phyloP scores from a whole-genome alignment of 2,113 vertebrate genomes.

The Falco punctatus region DNA sequence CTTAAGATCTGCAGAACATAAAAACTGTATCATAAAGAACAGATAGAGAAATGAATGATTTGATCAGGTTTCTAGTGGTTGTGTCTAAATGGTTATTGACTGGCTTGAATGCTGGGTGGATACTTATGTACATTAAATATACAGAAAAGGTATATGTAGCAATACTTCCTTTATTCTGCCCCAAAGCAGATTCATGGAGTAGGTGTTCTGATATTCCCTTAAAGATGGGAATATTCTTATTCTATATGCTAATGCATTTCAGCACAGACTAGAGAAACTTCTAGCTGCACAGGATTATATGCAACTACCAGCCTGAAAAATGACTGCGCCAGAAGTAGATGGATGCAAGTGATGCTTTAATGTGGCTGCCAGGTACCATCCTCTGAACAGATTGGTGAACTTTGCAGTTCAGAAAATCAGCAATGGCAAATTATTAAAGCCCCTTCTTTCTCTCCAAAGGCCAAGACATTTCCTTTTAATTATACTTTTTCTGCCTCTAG shows the following conservation, averaged over 20 bases:
- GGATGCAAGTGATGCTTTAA: neutral
- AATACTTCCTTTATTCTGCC: neutral
- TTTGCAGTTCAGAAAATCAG: neutral
- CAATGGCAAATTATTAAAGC: neutral
- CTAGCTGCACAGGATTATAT: neutral
- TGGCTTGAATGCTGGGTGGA: neutral
- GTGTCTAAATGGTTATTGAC: neutral
- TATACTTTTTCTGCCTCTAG: neutral
- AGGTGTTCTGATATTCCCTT: neutral
- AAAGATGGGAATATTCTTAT: neutral
- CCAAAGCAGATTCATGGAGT: neutral
- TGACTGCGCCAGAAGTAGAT: neutral
- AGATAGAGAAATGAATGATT: neutral
- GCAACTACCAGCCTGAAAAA: neutral
- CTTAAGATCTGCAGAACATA: neutral
- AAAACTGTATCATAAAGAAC: neutral
- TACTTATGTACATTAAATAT: neutral
- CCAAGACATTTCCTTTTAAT: neutral
- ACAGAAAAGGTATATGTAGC: neutral
- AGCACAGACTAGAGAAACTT: neutral
- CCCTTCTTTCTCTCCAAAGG: neutral
- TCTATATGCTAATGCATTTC: neutral
- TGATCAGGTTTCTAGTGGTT: neutral
- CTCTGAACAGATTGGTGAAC: neutral
- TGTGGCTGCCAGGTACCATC: no score